Conservation (phyloP, 2,797 vertebrate genomes). For the Eupleurogrammus muticus region DNA sequence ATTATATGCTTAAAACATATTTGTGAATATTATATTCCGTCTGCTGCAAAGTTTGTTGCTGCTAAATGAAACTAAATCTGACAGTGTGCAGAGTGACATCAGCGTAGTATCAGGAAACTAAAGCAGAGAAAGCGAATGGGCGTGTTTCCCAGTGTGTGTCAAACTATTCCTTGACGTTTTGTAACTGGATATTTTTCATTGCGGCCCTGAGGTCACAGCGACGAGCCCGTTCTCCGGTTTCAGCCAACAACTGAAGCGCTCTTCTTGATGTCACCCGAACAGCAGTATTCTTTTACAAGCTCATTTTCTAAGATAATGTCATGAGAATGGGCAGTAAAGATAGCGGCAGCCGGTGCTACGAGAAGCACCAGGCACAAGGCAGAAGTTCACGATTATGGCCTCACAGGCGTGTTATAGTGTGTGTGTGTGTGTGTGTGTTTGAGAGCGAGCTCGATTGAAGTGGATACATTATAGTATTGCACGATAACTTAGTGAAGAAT, state of each 20-base stretch:
- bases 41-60: no score
- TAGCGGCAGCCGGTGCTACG: slow-evolving; percentile 39
- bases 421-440: slow-evolving; percentile 18
- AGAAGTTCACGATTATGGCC: slow-evolving; percentile 43
- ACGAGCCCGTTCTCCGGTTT: slow-evolving; percentile 51
- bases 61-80: no score
- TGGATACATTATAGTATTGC: neutral
- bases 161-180: slow-evolving; percentile 17
- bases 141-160: neutral
- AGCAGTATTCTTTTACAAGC: slow-evolving; percentile 58
- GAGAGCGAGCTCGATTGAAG: neutral
- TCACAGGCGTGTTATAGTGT: slow-evolving; percentile 33
- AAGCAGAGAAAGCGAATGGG: neutral
- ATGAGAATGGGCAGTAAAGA: slow-evolving; percentile 57
- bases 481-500: neutral
- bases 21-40: no score
- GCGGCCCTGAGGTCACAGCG: slow-evolving; percentile 41
- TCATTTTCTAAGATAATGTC: slow-evolving; percentile 47
- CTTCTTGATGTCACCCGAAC: slow-evolving; percentile 54
- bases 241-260: slow-evolving; percentile 47
- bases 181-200: slow-evolving; percentile 61
- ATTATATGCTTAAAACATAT: no score
- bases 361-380: slow-evolving; percentile 33
- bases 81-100: neutral
- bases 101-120: neutral